Percentiles rank a stretch among this genome's conserved stretches.
phyloP scores from a whole-genome alignment of 2,797 vertebrate genomes.

The Lutjanus argentimaculatus region DNA sequence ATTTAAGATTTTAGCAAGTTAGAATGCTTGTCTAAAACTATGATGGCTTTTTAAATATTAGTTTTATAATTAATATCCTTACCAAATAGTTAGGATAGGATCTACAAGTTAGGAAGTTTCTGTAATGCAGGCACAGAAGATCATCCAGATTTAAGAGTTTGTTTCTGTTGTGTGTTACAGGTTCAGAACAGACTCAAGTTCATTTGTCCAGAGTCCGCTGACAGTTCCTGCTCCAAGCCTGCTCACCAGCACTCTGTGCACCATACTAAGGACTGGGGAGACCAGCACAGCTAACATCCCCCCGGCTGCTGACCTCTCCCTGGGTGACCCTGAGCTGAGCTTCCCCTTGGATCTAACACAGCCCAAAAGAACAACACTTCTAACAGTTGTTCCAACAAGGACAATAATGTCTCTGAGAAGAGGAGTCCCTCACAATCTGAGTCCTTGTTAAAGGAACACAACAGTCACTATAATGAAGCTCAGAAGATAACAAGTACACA shows the following conservation, averaged over 20 bases:
- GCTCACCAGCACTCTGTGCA: constrained; percentile 75
- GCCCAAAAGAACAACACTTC: constrained; percentile 2
- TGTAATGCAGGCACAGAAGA: background rate
- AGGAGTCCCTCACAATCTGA: constrained; percentile 4
- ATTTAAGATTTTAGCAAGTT: no score
- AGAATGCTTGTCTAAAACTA: no score
- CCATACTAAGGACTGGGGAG: constrained; percentile 71
- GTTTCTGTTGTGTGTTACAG: constrained; percentile 56
- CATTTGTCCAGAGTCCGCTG: constrained; percentile 78
- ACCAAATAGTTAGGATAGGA: no score
- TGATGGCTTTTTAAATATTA: no score
- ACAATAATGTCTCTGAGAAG: constrained; percentile 1
- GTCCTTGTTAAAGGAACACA: background rate
- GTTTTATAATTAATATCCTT: no score
- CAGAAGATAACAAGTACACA: background rate
- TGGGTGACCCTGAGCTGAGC: background rate
- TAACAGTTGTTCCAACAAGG: constrained; percentile 3
- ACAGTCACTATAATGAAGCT: background rate
- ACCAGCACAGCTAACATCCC: background rate
- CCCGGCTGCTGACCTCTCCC: background rate
- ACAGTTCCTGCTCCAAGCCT: constrained; percentile 75
- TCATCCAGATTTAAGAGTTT: background rate
- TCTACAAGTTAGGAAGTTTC: no score
- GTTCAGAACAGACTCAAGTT: constrained; percentile 81
- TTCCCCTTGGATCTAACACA: background rate